Percentiles rank a stretch among this genome's conserved stretches.
Conservation (phyloP, 1,140 invertebrate species). For the Bemisia tabaci region DNA sequence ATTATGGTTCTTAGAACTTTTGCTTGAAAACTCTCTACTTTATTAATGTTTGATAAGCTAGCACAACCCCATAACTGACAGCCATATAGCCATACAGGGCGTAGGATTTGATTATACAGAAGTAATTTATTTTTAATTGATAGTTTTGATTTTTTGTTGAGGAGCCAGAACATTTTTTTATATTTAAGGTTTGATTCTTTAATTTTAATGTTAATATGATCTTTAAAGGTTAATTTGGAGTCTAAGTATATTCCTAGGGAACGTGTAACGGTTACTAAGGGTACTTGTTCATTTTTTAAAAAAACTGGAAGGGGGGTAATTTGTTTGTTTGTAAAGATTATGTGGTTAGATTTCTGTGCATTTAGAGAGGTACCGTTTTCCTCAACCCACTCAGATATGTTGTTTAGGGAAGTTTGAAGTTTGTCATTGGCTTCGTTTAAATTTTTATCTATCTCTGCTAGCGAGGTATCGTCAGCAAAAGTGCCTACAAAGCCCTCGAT, state of each 20-base stretch:
- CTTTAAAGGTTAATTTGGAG: neutral
- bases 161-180: constrained; percentile 17
- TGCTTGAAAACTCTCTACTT: constrained; percentile 18
- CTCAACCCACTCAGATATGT: no score
- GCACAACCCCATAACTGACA: constrained; percentile 26
- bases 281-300: no score
- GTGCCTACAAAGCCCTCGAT: no score
- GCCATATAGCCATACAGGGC: constrained; percentile 27
- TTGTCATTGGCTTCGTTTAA: no score
- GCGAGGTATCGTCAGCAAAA: no score
- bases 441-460: no score
- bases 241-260: constrained; percentile 5
- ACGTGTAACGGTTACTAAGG: no score
- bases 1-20: constrained; percentile 8
- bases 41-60: constrained; percentile 20
- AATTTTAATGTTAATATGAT: constrained; percentile 5
- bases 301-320: no score
- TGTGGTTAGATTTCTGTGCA: no score
- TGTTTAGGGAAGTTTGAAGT: no score
- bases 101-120: constrained; percentile 23
- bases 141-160: constrained; percentile 17
- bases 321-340: no score
- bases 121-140: constrained; percentile 23
- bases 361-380: no score
- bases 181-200: neutral